Base-by-base conservation (phyloP, 2,797 vertebrate species). In the Ceryle rudis region DNA sequence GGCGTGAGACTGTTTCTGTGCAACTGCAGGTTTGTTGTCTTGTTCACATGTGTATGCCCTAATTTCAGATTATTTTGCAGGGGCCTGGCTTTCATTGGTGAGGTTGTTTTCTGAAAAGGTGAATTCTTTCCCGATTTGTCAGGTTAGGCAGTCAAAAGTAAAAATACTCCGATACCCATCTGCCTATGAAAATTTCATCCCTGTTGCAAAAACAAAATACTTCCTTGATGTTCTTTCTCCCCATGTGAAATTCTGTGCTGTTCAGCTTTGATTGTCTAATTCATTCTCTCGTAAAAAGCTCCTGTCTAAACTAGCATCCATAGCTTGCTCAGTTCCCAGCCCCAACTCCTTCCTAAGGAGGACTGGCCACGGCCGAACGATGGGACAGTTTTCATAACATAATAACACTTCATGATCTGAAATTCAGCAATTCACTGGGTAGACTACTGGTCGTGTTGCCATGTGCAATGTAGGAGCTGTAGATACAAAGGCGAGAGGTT, bases 291-390 rank as follows among this genome's bases (percentile, higher is more conserved):
- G 47, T 54, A 41, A 21, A 73, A 64, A 79, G 29, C 23, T 47
- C 31, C 17, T 33, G 31, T 8, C 29, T 91, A 75, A 58, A 9
- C 3, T 60, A 29, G 21, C 31, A 23, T 74, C 39, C 17, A 13
- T 26, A 17, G 39, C 18, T 54, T 77, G 33, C 29, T 78, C 11
- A 9, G 5, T 67, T 72, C 49, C 21, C 18, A 71, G 41, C 23
- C 31, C 37, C 9, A n/a, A 0, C 21, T 84, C 28, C 57, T 80
- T 88, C 28, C 57, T 80, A 42, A 70, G 18, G 29, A 60, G 18
- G 35, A 19, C 44, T 47, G 31, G 19, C 17, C 31, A 49, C 1
- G 1, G 39, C 16, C 39, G 72, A 71, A 33, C 0, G 0, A 54
- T 1, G 2, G 17, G 41, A 47, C 10, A 46, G 12, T 57, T 88